Conservation (phyloP, 2,888 invertebrate genomes). For the Exocentrus adspersus region DNA sequence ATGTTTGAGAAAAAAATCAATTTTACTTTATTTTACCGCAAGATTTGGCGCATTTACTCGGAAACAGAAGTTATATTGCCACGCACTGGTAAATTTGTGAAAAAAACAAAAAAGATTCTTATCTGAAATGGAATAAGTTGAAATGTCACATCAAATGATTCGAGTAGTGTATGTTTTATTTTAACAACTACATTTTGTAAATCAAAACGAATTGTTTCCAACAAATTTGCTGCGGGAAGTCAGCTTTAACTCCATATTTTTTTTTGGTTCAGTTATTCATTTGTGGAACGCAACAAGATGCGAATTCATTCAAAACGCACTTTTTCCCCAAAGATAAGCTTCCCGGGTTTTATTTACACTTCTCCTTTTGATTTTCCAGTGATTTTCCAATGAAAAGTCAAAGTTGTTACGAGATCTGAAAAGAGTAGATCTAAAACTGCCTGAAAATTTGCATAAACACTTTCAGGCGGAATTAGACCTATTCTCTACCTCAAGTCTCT, state of each 20-base stretch:
- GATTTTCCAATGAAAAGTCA: too few relatives aligned
- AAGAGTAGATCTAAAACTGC: background rate
- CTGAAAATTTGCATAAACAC: background rate
- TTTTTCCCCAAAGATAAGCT: too few relatives aligned
- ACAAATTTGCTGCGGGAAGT: background rate
- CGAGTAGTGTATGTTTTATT: background rate
- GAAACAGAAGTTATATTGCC: too few relatives aligned
- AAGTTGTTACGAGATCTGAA: background rate
- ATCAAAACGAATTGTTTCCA: background rate
- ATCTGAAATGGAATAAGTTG: background rate
- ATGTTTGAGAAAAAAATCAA: background rate
- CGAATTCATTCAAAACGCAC: too few relatives aligned
- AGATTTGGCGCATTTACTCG: too few relatives aligned
- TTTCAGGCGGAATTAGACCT: background rate
- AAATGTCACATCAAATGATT: background rate
- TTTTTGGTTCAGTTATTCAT: too few relatives aligned
- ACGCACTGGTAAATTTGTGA: too few relatives aligned
- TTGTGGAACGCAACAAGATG: too few relatives aligned
- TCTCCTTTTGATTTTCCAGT: too few relatives aligned
- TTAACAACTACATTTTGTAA: background rate
- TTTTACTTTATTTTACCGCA: background rate
- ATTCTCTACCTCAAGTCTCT: background rate
- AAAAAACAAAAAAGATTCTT: background rate
- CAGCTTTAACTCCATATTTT: too few relatives aligned
- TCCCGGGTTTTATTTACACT: too few relatives aligned